A percentile compares a stretch with the other conserved stretches of the same genome.
phyloP scores from a whole-genome alignment of 1,140 invertebrate genomes.

The Camponotus floridanus region DNA sequence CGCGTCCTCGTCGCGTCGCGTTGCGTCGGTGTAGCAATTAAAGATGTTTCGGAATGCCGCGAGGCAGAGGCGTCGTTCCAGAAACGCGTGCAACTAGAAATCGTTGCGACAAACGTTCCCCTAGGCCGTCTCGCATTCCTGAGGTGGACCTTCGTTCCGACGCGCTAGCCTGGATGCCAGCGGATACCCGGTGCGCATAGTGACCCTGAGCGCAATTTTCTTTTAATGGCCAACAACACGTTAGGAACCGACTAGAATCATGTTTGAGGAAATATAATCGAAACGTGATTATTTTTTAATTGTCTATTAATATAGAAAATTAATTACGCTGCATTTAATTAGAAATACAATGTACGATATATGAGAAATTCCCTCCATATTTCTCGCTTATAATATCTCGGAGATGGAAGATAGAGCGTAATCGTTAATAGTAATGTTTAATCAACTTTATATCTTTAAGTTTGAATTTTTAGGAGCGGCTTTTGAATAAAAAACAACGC shows the following conservation, averaged over 20 bases:
- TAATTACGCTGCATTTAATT: not conserved
- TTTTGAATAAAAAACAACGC: too few relatives aligned
- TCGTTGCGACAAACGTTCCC: constrained; percentile 26
- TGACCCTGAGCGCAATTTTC: not conserved
- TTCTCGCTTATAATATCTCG: too few relatives aligned
- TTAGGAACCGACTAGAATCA: not conserved
- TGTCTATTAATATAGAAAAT: not conserved
- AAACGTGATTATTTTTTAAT: not conserved
- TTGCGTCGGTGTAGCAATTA: constrained; percentile 70
- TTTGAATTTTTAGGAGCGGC: too few relatives aligned
- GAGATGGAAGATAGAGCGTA: not conserved
- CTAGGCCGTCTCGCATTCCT: constrained; percentile 27
- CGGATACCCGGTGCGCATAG: constrained; percentile 9
- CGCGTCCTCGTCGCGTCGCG: not conserved
- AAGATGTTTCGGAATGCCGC: constrained; percentile 72
- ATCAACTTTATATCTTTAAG: too few relatives aligned
- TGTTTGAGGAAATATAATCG: constrained; percentile 15
- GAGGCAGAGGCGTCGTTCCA: constrained; percentile 61
- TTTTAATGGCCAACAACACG: constrained; percentile 8
- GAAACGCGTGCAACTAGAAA: constrained; percentile 38
- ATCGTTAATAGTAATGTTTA: not conserved
- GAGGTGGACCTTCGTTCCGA: constrained; percentile 25
- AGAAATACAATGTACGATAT: too few relatives aligned
- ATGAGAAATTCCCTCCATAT: too few relatives aligned
- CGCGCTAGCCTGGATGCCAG: constrained; percentile 30